phyloP scores from a whole-genome alignment of 2,113 vertebrate species.

The Thalassarche chlororhynchos region DNA sequence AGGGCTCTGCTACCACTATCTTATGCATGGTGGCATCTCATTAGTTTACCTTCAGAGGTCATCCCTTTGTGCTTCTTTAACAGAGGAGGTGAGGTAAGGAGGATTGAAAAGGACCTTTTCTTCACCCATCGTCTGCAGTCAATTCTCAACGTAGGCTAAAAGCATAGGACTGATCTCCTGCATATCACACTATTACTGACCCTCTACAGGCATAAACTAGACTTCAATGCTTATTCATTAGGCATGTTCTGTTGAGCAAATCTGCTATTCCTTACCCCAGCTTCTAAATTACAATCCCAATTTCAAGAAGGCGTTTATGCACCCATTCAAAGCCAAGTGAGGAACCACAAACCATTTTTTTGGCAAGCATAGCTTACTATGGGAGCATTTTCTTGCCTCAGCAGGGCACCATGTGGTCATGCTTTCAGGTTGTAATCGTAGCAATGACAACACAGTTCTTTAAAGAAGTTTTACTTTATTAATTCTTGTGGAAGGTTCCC shows the following conservation, averaged over 20 bases:
- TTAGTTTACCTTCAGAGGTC: not conserved
- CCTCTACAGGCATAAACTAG: not conserved
- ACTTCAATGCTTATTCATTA: not conserved
- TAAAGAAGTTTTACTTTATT: not conserved
- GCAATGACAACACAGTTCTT: not conserved
- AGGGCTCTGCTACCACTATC: not conserved
- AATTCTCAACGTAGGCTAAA: fast-evolving
- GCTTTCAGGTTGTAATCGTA: not conserved
- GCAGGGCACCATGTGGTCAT: not conserved
- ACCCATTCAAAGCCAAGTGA: not conserved
- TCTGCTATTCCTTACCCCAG: not conserved
- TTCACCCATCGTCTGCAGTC: not conserved
- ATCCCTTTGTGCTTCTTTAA: not conserved
- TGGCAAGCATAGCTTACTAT: not conserved
- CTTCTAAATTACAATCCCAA: not conserved
- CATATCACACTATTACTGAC: not conserved
- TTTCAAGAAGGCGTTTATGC: not conserved
- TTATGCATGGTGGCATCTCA: not conserved
- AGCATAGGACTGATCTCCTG: not conserved
- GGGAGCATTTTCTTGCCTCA: not conserved
- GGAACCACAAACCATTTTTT: not conserved
- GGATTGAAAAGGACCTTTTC: not conserved
- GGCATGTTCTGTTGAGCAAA: not conserved
- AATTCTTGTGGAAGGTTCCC: not conserved
- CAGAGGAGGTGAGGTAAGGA: not conserved